phyloP scores from a whole-genome alignment of 2,888 invertebrate species.

The Chloroclysta siterata region DNA sequence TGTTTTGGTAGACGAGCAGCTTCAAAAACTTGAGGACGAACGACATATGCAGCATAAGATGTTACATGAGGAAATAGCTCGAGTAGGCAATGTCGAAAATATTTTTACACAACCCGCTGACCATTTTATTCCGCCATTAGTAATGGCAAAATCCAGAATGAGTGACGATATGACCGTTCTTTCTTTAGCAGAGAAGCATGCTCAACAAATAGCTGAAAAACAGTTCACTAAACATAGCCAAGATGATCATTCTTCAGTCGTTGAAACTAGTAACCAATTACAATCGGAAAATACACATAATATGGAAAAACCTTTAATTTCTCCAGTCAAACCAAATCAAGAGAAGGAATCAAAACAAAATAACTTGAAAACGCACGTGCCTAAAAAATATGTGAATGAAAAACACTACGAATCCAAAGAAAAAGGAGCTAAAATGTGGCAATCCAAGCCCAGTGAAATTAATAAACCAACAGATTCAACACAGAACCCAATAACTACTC shows the following conservation, averaged over 20 bases:
- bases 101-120: conserved; percentile 81
- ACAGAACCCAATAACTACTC: conserved; percentile 38
- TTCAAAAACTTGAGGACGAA: conserved; percentile 70
- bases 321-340: conserved; percentile 42
- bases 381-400: conserved; percentile 69
- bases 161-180: conserved; percentile 80
- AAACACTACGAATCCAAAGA: conserved; percentile 61
- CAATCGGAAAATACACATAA: conserved; percentile 45
- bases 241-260: conserved; percentile 32
- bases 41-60: conserved; percentile 74
- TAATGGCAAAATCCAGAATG: conserved; percentile 81
- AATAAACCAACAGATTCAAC: conserved; percentile 46
- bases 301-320: conserved; percentile 44
- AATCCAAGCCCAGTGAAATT: conserved; percentile 45
- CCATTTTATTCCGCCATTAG: conserved; percentile 80
- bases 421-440: conserved; percentile 46
- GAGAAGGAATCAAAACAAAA: conserved; percentile 57
- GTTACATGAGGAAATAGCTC: conserved; percentile 74
- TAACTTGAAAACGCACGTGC: conserved; percentile 55
- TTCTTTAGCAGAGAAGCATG: conserved; percentile 78
- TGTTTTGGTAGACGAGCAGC: conserved; percentile 59
- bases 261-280: conserved; percentile 41
- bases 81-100: conserved; percentile 74
- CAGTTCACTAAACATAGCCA: conserved; percentile 52
- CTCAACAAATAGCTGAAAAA: conserved; percentile 73